Percentiles rank a stretch among this genome's conserved stretches.
phyloP scores from a whole-genome alignment of 2,113 vertebrate genomes.

The Dasypus novemcinctus region DNA sequence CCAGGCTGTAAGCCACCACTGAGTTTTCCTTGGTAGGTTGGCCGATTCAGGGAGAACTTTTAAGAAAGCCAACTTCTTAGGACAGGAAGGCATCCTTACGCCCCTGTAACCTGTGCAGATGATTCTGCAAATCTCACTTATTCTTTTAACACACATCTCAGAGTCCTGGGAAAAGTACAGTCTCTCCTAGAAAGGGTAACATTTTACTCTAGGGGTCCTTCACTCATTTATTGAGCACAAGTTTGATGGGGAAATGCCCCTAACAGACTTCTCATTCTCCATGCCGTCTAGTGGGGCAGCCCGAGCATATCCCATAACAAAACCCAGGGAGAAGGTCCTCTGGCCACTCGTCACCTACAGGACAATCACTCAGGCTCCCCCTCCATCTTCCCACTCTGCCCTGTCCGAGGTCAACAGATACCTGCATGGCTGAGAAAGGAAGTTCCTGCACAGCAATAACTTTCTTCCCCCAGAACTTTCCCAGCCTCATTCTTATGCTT shows the following conservation, averaged over 20 bases:
- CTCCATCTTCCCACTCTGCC: background rate
- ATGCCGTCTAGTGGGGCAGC: background rate
- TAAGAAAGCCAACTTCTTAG: background rate
- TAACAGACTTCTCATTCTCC: background rate
- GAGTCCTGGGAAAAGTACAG: background rate
- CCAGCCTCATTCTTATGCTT: background rate
- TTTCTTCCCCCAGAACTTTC: background rate
- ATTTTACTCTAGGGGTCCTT: background rate
- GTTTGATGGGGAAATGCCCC: background rate
- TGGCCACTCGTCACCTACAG: background rate
- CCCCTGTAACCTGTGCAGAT: accelerated
- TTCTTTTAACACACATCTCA: background rate
- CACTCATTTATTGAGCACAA: background rate
- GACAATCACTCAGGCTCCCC: background rate
- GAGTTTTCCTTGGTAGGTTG: background rate
- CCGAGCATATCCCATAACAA: background rate
- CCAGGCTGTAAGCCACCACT: background rate
- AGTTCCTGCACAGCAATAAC: background rate
- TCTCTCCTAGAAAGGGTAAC: background rate
- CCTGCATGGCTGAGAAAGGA: background rate
- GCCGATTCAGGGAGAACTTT: background rate
- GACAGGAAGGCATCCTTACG: background rate
- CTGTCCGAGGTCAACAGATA: background rate
- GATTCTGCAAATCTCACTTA: accelerated
- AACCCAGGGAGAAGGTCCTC: background rate